Evolutionary conservation across 2,797 vertebrate species (phyloP), one percentile per base, ranked within the genome.

Genomic region (Tenualosa ilisha): DNA sequence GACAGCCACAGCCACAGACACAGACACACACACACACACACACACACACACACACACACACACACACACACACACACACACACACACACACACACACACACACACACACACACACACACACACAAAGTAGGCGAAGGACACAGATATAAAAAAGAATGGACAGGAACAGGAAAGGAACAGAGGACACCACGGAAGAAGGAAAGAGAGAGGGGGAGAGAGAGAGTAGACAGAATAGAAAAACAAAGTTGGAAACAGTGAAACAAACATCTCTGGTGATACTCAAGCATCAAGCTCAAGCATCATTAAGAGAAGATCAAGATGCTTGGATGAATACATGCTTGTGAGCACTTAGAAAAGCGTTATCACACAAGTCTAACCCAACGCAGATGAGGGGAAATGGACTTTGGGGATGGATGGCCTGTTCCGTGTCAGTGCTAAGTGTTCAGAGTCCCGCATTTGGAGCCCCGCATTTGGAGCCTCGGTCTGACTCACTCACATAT

Each of bases 1-100:
- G 91, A 93, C 92, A 89, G 89, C 24, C 82, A 2, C 50, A 81
- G 20, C 61, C 17, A 22, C 37, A 59, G 81, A n/a, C 8, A 20
- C 43, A 81, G 1, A 50, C 49, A 50, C 49, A 51, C 50, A 51
- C 50, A 51, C 50, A 51, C 50, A 51, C 50, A 53, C 51, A 53
- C 51, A 53, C 51, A 53, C 51, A 43, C n/a, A 54, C 49, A 50
- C 49, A 51, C 50, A 51, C 50, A 51, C 50, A 51, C 50, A 51
- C 50, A n/a, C 17, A 22, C 37, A 59, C 68, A n/a, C 8, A 20
- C 43, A 81, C 49, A 50, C 49, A 50, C 49, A 51, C 50, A 51
- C 50, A 51, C 50, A 51, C 50, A 51, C 50, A 20, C 17, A 22
- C 37, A 59, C 68, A n/a, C 8, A 20, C 43, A 81, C 49, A 50